Conservation (phyloP, 2,113 vertebrate genomes). For the Rhadina sibilatrix region DNA sequence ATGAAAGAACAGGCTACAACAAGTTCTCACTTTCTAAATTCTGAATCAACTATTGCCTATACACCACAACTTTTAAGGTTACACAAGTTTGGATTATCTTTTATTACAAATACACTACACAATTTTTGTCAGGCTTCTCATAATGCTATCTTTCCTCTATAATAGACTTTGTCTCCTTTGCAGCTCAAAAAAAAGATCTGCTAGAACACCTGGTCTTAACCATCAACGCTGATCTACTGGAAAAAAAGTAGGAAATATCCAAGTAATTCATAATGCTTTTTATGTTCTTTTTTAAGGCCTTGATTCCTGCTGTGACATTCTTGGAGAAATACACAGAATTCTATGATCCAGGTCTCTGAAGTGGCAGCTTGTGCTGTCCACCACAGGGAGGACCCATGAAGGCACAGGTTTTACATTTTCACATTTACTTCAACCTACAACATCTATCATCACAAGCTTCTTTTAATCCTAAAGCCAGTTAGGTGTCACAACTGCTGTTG, state of each 20-base stretch:
- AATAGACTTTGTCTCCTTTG: not conserved
- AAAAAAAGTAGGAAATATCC: not conserved
- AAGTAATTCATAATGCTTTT: not conserved
- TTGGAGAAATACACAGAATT: not conserved
- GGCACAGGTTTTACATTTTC: not conserved
- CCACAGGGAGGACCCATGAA: not conserved
- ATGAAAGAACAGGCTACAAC: not conserved
- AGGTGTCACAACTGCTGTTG: not conserved
- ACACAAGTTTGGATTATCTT: not conserved
- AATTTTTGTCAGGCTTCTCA: not conserved
- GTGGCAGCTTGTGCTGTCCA: not conserved
- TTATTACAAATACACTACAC: not conserved
- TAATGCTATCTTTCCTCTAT: not conserved
- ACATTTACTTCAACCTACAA: not conserved
- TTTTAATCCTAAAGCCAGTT: not conserved
- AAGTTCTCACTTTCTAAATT: not conserved
- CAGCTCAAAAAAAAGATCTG: not conserved
- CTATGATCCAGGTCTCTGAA: not conserved
- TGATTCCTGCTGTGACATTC: not conserved
- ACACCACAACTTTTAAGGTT: not conserved
- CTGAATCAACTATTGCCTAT: not conserved
- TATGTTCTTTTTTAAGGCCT: not conserved
- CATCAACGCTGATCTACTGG: not conserved
- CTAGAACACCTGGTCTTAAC: not conserved
- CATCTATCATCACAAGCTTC: not conserved